A percentile compares a stretch with the other conserved stretches of the same genome.
These are phyloP conservation scores for Epinotia demarniana DNA, from an alignment of 2,888 invertebrate genomes.

Conservation along the genomic window DNA sequence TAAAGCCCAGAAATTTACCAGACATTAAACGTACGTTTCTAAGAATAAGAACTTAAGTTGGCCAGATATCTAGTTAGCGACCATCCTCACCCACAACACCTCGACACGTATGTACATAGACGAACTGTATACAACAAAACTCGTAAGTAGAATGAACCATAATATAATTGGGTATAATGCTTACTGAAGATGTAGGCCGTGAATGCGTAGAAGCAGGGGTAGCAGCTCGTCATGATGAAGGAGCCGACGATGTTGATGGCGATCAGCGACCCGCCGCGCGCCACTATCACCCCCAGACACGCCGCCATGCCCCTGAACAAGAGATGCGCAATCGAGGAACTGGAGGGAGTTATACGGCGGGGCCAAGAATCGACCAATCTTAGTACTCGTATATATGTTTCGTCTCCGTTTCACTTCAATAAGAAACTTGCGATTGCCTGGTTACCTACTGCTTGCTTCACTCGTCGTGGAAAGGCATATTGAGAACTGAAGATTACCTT, in stretches of 20 bases:
- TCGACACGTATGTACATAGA: too few relatives aligned
- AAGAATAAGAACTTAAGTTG: not conserved
- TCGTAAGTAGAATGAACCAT: not conserved
- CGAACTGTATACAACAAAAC: not conserved
- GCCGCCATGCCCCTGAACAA: constrained; percentile 61
- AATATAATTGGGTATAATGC: constrained; percentile 20
- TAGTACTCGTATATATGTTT: not conserved
- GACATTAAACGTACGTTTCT: not conserved
- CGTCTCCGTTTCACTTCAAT: not conserved
- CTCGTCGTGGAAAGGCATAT: not conserved
- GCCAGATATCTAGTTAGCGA: not conserved
- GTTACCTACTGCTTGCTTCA: not conserved
- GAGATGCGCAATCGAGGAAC: not conserved
- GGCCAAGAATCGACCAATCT: not conserved
- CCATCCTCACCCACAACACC: too few relatives aligned
- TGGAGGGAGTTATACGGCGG: too few relatives aligned
- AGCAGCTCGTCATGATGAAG: constrained; percentile 58
- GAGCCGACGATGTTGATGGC: constrained; percentile 60
- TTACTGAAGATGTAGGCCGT: constrained; percentile 55
- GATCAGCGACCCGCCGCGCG: constrained; percentile 56
- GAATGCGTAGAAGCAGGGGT: constrained; percentile 55
- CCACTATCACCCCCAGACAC: constrained; percentile 63
- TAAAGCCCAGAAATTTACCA: too few relatives aligned
- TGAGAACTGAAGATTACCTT: not conserved
- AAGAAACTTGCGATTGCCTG: not conserved